A percentile compares a stretch with the other conserved stretches of the same genome.
These are phyloP conservation scores for Gymnorhina tibicen DNA, from an alignment of 2,113 vertebrate genomes.

Conservation along the genomic window DNA sequence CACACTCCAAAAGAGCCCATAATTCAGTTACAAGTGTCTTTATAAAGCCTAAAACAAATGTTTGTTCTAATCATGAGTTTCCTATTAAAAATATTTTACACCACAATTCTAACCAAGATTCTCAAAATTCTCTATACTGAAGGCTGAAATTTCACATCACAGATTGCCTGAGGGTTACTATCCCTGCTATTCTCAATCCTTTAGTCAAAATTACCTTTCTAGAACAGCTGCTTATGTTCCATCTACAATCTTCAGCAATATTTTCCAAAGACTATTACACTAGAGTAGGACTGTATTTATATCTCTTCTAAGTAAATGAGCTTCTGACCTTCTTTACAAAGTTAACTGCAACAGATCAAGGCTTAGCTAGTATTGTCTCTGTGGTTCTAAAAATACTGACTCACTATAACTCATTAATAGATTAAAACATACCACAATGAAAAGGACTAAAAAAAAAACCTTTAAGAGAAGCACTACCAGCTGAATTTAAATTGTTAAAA, in stretches of 20 bases:
- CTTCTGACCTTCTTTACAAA: neutral
- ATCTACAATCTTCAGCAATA: neutral
- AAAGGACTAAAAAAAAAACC: neutral
- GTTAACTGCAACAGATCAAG: neutral
- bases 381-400: neutral
- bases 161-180: neutral
- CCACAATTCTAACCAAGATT: neutral
- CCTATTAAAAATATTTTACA: neutral
- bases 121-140: neutral
- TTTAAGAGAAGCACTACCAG: neutral
- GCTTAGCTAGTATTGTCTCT: neutral
- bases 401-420: neutral
- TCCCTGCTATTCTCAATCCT: neutral
- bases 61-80: neutral
- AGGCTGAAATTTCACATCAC: neutral
- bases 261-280: neutral
- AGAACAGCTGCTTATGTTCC: neutral
- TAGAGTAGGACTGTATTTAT: neutral
- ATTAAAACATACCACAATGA: neutral
- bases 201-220: neutral
- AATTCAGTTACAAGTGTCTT: slow-evolving; percentile 83
- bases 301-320: neutral
- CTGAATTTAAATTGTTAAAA: neutral
- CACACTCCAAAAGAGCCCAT: slow-evolving; percentile 89
- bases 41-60: slow-evolving; percentile 80